Evolutionary conservation across 2,888 invertebrate genomes (phyloP), one percentile per base, ranked within the genome.

Genomic region (Petrophora chlorosata): DNA sequence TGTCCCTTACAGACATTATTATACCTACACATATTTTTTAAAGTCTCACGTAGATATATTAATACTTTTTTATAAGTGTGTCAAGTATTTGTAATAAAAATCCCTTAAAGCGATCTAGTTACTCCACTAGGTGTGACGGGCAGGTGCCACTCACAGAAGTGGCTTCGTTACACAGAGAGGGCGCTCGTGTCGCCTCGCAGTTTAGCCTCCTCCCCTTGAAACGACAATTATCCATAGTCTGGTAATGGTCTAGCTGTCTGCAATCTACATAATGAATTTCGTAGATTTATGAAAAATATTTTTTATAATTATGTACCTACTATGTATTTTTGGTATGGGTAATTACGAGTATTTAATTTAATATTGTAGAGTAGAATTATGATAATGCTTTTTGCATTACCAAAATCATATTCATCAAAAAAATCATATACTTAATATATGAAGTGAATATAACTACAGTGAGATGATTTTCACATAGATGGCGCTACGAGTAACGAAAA

Each of bases 81-180:
- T 16, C 3, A 16, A 16, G 16, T 3, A 16, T 16, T 16, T 5
- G 5, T 16, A 3, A 16, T 16, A 3, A 16, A 3, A 16, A 16
- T 16, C 5, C 16, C 16, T 16, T 16, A 16, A 16, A 16, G 16
- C 16, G 3, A 22, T 8, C 5, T 7, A 22, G 22, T 22, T n/a
- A 15, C 15, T 29, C 8, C 10, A 5, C 16, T 10, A 10, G n/a
- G 2, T 5, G 54, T 82, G 80, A 86, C 74, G 54, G 82, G 70
- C 85, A 85, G 79, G 57, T 82, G 86, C 73, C 85, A 70, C 56
- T 85, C 73, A 44, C 8, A 22, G 32, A 56, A 86, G 80, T 85
- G 76, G 79, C 79, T 86, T 86, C 82, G 84, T 86, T 86, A 83
- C 59, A 23, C 56, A 45, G 66, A 70, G 74, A 63, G 70, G 66